A percentile compares a stretch with the other conserved stretches of the same genome.
Evolutionary conservation across 1,140 invertebrate species (phyloP).

Genomic region (Antheraea mylitta): DNA sequence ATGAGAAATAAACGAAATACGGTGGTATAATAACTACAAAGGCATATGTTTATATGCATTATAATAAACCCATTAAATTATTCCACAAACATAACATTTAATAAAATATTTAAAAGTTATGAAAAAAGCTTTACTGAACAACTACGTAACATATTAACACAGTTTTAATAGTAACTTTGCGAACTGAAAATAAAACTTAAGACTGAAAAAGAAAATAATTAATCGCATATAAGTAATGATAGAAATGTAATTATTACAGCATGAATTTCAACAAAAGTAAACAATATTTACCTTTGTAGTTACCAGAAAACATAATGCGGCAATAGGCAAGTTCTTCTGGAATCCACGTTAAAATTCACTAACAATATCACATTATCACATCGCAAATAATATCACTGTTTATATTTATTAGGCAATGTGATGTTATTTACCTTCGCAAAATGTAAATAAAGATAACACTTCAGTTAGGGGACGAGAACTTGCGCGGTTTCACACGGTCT

Average conservation of each 20-base stretch:
- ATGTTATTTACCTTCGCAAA: neutral
- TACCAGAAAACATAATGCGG: neutral
- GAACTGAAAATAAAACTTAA: no score
- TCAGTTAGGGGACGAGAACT: neutral
- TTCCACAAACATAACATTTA: no score
- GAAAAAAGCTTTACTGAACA: no score
- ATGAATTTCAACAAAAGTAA: neutral
- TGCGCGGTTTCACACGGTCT: conserved; percentile 12
- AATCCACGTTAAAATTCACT: conserved; percentile 9
- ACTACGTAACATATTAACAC: no score
- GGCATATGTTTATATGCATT: neutral
- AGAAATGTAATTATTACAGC: no score
- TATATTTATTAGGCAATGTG: conserved; percentile 5
- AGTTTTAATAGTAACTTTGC: no score
- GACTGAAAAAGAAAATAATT: no score
- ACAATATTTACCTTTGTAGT: neutral
- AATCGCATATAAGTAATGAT: no score
- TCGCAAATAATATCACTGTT: conserved; percentile 4
- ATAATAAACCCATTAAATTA: neutral
- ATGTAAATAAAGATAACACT: neutral
- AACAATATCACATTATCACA: conserved; percentile 10
- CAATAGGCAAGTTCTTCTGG: neutral
- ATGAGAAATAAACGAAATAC: neutral
- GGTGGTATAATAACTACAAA: neutral
- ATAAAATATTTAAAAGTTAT: no score